Evolutionary conservation across 2,797 vertebrate species (phyloP).

Genomic region (Pseudopleuronectes americanus): DNA sequence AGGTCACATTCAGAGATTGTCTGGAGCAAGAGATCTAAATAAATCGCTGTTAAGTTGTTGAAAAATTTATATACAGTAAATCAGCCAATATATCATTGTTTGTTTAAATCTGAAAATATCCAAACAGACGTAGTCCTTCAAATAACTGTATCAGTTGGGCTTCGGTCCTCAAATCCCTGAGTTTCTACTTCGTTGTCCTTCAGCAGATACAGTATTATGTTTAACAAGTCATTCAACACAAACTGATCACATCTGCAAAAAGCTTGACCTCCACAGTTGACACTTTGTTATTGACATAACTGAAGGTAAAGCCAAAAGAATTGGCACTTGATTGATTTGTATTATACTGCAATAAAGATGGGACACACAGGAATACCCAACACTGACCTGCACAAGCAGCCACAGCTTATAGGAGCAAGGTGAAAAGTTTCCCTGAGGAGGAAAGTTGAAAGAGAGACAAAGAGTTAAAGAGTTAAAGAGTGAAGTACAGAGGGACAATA

Average conservation of each 20-base stretch:
- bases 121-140: not conserved
- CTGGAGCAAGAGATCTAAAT: too few relatives aligned
- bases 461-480: conserved; percentile 20
- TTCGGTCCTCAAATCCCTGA: not conserved
- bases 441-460: conserved; percentile 61
- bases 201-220: conserved; percentile 10
- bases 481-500: conserved; percentile 52
- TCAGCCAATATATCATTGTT: not conserved
- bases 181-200: conserved; percentile 20
- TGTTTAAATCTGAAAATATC: too few relatives aligned
- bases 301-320: conserved; percentile 26
- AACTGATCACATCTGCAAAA: conserved; percentile 29
- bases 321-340: conserved; percentile 56
- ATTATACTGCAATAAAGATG: conserved; percentile 23
- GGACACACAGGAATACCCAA: conserved; percentile 29
- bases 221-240: conserved; percentile 31
- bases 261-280: conserved; percentile 37
- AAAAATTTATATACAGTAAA: not conserved
- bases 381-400: conserved; percentile 29
- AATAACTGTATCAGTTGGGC: not conserved
- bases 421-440: conserved; percentile 61
- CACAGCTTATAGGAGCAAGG: conserved; percentile 44
- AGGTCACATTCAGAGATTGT: too few relatives aligned
- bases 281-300: conserved; percentile 28
- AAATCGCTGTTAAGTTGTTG: too few relatives aligned